A percentile compares a stretch with the other conserved stretches of the same genome.
phyloP scores from a whole-genome alignment of 2,797 vertebrate species.

The Onychomys torridus region DNA sequence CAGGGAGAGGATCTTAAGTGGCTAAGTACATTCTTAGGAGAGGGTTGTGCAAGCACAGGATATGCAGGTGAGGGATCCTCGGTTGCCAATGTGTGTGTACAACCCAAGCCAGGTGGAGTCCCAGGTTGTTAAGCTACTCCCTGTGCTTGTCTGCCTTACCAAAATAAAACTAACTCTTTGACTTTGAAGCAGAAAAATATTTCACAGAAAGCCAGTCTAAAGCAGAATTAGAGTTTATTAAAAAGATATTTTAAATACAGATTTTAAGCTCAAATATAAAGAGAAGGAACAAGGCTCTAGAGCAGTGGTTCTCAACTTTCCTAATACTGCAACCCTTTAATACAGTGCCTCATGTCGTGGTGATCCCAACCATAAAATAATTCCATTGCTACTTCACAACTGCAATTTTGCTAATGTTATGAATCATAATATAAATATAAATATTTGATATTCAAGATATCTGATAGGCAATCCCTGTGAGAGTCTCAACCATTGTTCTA shows the following conservation, averaged over 20 bases:
- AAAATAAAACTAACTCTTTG: not conserved
- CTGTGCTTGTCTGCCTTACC: not conserved
- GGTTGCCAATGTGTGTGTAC: not conserved
- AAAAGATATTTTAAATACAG: not conserved
- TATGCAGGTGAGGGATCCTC: not conserved
- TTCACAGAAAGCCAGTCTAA: not conserved
- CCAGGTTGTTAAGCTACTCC: not conserved
- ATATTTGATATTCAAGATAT: no score
- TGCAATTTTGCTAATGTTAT: no score
- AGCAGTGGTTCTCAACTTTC: no score
- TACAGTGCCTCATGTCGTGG: no score
- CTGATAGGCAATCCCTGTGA: no score
- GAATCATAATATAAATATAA: no score
- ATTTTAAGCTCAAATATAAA: not conserved
- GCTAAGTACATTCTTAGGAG: not conserved
- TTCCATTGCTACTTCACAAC: no score
- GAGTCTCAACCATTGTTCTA: no score
- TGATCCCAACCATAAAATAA: no score
- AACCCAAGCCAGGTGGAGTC: not conserved
- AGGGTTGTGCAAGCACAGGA: not conserved
- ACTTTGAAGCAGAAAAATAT: not conserved
- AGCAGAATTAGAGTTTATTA: not conserved
- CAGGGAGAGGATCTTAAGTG: no score
- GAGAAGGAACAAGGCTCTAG: not conserved
- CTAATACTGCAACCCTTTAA: no score